Evolutionary conservation across 2,797 vertebrate species (phyloP).

Genomic region (Emys orbicularis): DNA sequence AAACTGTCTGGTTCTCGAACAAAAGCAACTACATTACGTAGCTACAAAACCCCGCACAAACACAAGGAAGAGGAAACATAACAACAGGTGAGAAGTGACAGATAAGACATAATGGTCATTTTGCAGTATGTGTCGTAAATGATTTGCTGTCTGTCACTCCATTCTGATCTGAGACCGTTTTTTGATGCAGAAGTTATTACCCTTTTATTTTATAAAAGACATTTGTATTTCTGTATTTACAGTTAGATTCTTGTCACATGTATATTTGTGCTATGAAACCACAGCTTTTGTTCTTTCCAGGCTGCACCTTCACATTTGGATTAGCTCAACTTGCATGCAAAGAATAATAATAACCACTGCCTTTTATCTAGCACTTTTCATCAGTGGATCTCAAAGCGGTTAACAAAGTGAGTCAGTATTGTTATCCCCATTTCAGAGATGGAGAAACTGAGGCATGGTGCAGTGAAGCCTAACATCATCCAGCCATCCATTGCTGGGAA

Average conservation of each 20-base stretch:
- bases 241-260: not conserved
- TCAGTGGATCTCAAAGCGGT: not conserved
- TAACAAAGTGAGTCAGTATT: not conserved
- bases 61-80: constrained; percentile 43
- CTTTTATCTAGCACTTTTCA: not conserved
- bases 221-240: not conserved
- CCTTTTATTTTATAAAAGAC: not conserved
- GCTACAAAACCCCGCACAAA: not conserved
- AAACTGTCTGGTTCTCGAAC: constrained; percentile 33
- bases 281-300: not conserved
- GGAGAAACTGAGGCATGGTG: not conserved
- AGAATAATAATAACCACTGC: not conserved
- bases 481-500: not conserved
- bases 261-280: accelerated
- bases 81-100: constrained; percentile 57
- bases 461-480: not conserved
- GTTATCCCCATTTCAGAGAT: not conserved
- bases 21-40: constrained; percentile 31
- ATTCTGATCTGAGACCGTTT: constrained; percentile 24
- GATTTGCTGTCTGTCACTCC: not conserved
- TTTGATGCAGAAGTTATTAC: not conserved
- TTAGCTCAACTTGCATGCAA: not conserved
- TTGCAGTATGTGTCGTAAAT: not conserved
- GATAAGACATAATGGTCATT: not conserved
- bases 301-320: not conserved